Percentiles rank a stretch among this genome's conserved stretches.
These are phyloP conservation scores for Imbricaverruca yamaguchii DNA, from an alignment of 2,888 invertebrate species.

Conservation along the genomic window DNA sequence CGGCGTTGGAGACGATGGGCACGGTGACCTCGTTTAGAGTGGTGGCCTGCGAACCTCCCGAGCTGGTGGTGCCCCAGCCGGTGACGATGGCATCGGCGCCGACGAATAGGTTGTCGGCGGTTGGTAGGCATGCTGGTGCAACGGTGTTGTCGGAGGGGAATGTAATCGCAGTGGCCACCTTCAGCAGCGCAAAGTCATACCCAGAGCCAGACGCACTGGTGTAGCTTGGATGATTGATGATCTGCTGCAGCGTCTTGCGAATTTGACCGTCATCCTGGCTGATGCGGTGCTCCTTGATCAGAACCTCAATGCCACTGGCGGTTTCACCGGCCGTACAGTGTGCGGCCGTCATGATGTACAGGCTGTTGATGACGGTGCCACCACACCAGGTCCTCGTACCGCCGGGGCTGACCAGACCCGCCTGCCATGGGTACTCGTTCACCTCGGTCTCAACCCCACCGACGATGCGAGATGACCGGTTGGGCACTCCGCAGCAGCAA, in stretches of 20 bases:
- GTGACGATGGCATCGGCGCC: constrained; percentile 20
- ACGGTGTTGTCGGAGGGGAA: constrained; percentile 19
- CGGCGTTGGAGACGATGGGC: neutral
- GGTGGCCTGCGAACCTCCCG: constrained; percentile 16
- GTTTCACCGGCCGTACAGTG: neutral
- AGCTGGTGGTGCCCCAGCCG: constrained; percentile 23
- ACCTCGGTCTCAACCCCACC: constrained; percentile 2
- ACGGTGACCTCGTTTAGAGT: constrained; percentile 24
- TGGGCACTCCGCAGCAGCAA: neutral
- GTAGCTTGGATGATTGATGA: constrained; percentile 7
- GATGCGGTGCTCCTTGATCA: constrained; percentile 19
- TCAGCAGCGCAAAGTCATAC: constrained; percentile 24
- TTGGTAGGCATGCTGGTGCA: constrained; percentile 26
- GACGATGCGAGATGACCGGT: neutral
- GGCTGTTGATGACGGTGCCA: constrained; percentile 14
- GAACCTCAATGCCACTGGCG: neutral
- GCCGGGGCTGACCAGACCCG: neutral
- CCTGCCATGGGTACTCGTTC: constrained; percentile 16
- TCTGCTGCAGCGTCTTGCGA: neutral
- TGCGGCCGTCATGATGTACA: constrained; percentile 17
- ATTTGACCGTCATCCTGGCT: neutral
- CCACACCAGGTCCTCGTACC: neutral
- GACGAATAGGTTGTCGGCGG: neutral
- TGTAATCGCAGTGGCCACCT: constrained; percentile 14
- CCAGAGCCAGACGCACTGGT: neutral